A percentile compares a stretch with the other conserved stretches of the same genome.
These are phyloP conservation scores for Odocoileus hemionus DNA, from an alignment of 2,113 vertebrate genomes.

Conservation along the genomic window DNA sequence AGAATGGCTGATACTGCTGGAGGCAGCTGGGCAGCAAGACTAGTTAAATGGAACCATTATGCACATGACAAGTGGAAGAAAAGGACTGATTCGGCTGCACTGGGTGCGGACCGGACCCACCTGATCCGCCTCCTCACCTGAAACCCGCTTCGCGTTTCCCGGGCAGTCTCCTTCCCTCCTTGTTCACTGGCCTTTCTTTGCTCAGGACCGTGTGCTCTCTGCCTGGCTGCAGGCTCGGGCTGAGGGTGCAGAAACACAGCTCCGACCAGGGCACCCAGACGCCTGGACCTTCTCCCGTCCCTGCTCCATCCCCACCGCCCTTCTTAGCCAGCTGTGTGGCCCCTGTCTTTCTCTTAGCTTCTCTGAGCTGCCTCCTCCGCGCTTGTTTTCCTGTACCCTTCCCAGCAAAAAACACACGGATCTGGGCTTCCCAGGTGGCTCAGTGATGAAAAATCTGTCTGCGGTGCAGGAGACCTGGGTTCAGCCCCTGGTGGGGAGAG, in stretches of 20 bases:
- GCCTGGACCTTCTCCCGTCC: background rate
- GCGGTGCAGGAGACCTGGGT: background rate
- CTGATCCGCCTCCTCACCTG: background rate
- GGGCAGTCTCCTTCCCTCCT: background rate
- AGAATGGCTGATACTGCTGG: background rate
- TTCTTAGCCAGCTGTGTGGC: background rate
- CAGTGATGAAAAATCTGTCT: background rate
- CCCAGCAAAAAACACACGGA: too few relatives aligned
- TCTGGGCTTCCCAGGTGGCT: background rate
- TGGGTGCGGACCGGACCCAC: background rate
- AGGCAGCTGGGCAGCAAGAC: background rate
- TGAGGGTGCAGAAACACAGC: background rate
- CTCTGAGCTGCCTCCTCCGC: background rate
- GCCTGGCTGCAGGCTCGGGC: fast-evolving
- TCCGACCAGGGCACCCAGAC: fast-evolving
- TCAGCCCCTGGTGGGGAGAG: background rate
- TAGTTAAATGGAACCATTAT: background rate
- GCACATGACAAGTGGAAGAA: background rate
- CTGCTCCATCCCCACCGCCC: background rate
- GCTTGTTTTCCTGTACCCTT: background rate
- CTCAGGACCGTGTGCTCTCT: background rate
- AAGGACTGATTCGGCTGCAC: background rate
- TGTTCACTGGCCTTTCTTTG: background rate
- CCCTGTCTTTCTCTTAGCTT: background rate
- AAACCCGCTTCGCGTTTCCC: background rate